These are phyloP conservation scores for Sebastes itinus DNA, from an alignment of 2,797 vertebrate genomes.

Conservation along the genomic window DNA sequence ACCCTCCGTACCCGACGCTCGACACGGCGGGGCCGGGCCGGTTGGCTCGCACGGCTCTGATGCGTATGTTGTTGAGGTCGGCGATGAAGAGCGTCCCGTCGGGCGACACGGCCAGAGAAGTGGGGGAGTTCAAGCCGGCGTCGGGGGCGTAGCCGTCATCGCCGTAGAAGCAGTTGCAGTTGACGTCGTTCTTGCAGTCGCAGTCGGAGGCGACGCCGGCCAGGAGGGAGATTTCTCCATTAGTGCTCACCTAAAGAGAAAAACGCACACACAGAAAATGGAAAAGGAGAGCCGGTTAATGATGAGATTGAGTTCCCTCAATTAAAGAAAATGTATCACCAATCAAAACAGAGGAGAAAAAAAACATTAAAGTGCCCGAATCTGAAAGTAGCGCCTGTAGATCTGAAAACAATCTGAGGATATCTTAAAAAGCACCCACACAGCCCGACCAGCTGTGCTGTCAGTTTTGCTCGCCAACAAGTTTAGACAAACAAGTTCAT, in stretches of 20 bases:
- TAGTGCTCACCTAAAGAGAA: constrained; percentile 88
- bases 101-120: constrained; percentile 94
- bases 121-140: constrained; percentile 94
- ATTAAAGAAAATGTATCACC: constrained; percentile 9
- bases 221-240: constrained; percentile 96
- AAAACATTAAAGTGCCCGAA: neutral
- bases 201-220: constrained; percentile 97
- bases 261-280: neutral
- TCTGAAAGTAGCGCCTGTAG: constrained; percentile 22
- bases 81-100: constrained; percentile 97
- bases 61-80: constrained; percentile 98
- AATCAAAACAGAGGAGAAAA: constrained; percentile 24
- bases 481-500: neutral
- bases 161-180: constrained; percentile 98
- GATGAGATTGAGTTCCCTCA: neutral
- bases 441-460: constrained; percentile 40
- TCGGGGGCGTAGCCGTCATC: constrained; percentile 98
- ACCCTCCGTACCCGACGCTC: constrained; percentile 85
- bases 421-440: constrained; percentile 27
- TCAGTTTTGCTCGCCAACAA: constrained; percentile 10
- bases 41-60: constrained; percentile 94
- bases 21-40: constrained; percentile 87
- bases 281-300: neutral
- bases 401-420: constrained; percentile 40
- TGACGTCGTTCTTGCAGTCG: constrained; percentile 99